phyloP scores from a whole-genome alignment of 2,797 vertebrate species.

The Otolemur crassicaudatus region DNA sequence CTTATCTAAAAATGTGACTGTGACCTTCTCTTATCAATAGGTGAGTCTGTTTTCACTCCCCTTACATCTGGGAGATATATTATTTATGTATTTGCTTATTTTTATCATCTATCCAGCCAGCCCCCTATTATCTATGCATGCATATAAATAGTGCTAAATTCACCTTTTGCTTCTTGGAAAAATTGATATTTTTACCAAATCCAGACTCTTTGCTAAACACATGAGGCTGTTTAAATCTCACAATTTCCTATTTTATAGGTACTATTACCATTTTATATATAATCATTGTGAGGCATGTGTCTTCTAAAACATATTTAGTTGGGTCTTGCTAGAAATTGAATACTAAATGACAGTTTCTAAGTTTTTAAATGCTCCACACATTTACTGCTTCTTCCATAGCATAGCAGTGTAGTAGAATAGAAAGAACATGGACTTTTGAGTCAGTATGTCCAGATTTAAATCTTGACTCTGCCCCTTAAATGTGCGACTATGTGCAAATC shows the following conservation, averaged over 20 bases:
- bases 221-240: slow-evolving; percentile 1
- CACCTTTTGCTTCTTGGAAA: neutral
- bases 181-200: neutral
- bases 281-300: neutral
- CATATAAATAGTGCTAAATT: neutral
- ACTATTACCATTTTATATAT: slow-evolving; percentile 4
- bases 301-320: neutral
- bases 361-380: neutral
- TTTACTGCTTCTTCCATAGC: neutral
- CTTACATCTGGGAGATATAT: neutral
- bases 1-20: neutral
- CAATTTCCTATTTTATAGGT: neutral
- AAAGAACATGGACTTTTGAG: neutral
- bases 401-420: neutral
- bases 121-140: neutral
- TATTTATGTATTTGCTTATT: neutral
- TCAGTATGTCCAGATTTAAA: neutral
- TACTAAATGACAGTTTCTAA: slow-evolving; percentile 32
- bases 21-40: neutral
- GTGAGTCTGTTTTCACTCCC: neutral
- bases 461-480: neutral
- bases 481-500: neutral
- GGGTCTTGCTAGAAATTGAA: slow-evolving; percentile 19
- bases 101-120: neutral
- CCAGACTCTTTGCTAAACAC: neutral